Evolutionary conservation across 1,140 invertebrate genomes (phyloP), one percentile per base, ranked within the genome.

Genomic region (Drosophila tani): DNA sequence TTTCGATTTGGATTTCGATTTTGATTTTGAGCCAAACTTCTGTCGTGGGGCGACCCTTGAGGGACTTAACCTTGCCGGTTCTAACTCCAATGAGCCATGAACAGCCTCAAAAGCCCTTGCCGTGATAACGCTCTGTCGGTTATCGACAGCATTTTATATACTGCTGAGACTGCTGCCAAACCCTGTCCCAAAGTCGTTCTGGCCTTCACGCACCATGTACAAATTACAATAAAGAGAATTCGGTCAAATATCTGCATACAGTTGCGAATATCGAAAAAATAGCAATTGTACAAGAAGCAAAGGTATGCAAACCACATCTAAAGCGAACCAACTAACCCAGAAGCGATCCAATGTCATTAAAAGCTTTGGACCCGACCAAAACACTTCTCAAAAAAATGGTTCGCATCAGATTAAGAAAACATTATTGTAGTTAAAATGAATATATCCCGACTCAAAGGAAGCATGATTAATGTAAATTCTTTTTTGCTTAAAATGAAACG

Each of bases 1-100:
- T 21, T 62, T 63, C 17, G 32, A 55, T 15, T 55, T 55, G 35
- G 19, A 56, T 56, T 40, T 56, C n/a, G 8, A 40, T 19, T 56
- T 56, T 3, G 53, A 40, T 40, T 56, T 40, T 19, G 17, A n/a
- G 38, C 40, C 27, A 19, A 32, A 17, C 57, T 62, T 41, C 38
- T 41, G 14, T 21, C 19, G 17, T 17, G 35, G 57, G 57, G n/a
- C 45, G 55, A 49, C 67, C 81, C 79, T 84, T 64, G 45, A 32
- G 35, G 41, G 19, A 40, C 7, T 43, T 85, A 81, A 85, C 82
- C 82, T 85, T 85, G 82, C 43, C 49, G 57, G 58, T 84, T 84
- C 82, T 84, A 82, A 56, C 19, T 19, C 5, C 35, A 8, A 40
- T 40, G 5, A 56, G 82, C 82, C 80, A 71, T 81, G 79, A 60